Base-by-base conservation (phyloP, 2,888 invertebrate species). In the Belgica antarctica region DNA sequence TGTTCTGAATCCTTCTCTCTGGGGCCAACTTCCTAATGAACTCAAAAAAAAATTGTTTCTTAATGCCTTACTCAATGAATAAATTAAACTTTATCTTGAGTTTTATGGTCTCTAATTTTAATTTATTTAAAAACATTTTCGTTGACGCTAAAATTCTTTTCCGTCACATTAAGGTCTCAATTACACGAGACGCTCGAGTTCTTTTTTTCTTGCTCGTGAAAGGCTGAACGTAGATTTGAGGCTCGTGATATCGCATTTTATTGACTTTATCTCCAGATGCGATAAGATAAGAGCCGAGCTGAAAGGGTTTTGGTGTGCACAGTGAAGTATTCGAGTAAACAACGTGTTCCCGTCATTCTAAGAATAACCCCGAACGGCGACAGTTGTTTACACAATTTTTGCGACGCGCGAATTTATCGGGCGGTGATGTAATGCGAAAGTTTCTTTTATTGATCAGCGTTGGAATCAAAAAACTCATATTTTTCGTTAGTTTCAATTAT, bases 241-340 rank as follows among this genome's bases (percentile, higher is more conserved):
- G n/a, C 10, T 46, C 52, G 17, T n/a, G 52, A 52, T 52, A 52
- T 19, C 19, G 15, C 10, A 19, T 52, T 52, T 52, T 52, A 52
- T 52, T 19, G 52, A 41, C 41, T 52, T 52, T 17, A 22, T 52
- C 17, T 52, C 7, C 17, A n/a, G 2, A 8, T 22, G 17, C 3
- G 52, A 52, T 52, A 52, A 52, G 52, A 52, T 52, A 52, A 52
- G 52, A 52, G 17, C 19, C 34, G 34, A 52, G 41, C 41, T 41
- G n/a, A n/a, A n/a, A n/a, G n/a, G 5, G 2, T 15, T 2, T 5
- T 41, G 12, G 5, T 41, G 15, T 15, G 34, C 7, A 34, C 34
- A 8, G 7, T 41, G 41, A 41, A 10, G 15, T 15, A n/a, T 41
- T 41, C 41, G n/a, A n/a, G n/a, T n/a, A n/a, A n/a, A n/a, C n/a